Percentiles rank a stretch among this genome's conserved stretches.
These are phyloP conservation scores for Odontomachus brunneus DNA, from an alignment of 1,140 invertebrate genomes.

Conservation along the genomic window DNA sequence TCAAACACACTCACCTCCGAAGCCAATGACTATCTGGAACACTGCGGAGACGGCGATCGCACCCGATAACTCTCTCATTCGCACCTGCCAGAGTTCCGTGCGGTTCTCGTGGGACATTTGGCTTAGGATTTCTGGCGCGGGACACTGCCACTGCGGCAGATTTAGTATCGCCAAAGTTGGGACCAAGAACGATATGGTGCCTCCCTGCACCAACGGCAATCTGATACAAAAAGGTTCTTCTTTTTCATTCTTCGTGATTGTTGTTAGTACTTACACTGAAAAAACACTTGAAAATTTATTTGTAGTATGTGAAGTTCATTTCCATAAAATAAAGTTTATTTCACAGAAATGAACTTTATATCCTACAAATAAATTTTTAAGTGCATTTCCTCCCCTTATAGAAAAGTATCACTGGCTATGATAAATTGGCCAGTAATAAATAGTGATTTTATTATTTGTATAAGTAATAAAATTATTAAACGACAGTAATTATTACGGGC, in stretches of 20 bases:
- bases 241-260: not conserved
- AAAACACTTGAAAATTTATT: too few species aligned
- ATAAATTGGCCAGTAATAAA: too few species aligned
- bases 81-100: conserved; percentile 90
- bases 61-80: conserved; percentile 94
- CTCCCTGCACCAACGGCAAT: conserved; percentile 91
- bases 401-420: too few species aligned
- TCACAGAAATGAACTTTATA: too few species aligned
- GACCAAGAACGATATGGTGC: conserved; percentile 94
- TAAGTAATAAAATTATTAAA: too few species aligned
- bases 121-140: conserved; percentile 85
- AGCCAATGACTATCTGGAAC: conserved; percentile 92
- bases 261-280: too few species aligned
- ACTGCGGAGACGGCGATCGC: conserved; percentile 93
- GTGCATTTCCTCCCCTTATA: too few species aligned
- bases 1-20: conserved; percentile 83
- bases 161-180: conserved; percentile 94
- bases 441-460: too few species aligned
- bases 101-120: conserved; percentile 87
- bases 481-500: too few species aligned
- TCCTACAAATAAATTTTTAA: too few species aligned
- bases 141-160: conserved; percentile 92
- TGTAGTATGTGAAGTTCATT: too few species aligned
- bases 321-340: too few species aligned
- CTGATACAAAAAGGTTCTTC: conserved; percentile 79